Conservation (phyloP, 2,888 invertebrate genomes). For the Ochropleura leucogaster region DNA sequence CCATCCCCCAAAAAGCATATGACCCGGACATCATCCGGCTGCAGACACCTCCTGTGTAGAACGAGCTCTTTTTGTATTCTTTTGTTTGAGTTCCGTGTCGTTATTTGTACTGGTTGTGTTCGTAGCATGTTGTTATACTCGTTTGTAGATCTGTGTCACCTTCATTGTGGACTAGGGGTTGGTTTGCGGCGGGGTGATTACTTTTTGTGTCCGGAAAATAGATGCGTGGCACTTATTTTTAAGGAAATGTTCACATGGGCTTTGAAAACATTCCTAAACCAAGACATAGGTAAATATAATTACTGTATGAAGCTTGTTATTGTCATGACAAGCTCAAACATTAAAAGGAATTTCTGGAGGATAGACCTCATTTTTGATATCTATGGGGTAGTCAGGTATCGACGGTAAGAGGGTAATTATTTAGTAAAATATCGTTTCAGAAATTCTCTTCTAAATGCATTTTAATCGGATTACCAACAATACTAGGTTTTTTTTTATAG, state of each 20-base stretch:
- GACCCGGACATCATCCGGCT: slow-evolving; percentile 27
- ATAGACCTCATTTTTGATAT: no score
- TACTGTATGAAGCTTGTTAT: no score
- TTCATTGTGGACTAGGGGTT: neutral
- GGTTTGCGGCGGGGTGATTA: slow-evolving; percentile 16
- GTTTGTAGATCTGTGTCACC: slow-evolving; percentile 18
- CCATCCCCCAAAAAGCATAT: slow-evolving; percentile 20
- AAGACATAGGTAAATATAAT: neutral
- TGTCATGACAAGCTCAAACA: neutral
- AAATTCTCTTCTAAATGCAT: neutral
- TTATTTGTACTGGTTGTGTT: slow-evolving; percentile 10
- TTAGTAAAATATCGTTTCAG: neutral
- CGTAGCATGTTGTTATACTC: slow-evolving; percentile 6
- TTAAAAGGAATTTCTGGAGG: neutral
- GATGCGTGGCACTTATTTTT: neutral
- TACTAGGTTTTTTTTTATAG: no score
- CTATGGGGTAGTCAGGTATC: neutral
- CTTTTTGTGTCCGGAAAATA: neutral
- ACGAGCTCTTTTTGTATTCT: slow-evolving; percentile 9
- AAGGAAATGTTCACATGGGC: neutral
- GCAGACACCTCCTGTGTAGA: slow-evolving; percentile 28
- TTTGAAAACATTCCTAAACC: neutral
- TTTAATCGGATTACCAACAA: neutral
- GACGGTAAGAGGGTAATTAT: neutral
- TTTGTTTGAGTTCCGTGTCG: slow-evolving; percentile 26